phyloP scores from a whole-genome alignment of 1,140 invertebrate species.

The Drosophila azteca region DNA sequence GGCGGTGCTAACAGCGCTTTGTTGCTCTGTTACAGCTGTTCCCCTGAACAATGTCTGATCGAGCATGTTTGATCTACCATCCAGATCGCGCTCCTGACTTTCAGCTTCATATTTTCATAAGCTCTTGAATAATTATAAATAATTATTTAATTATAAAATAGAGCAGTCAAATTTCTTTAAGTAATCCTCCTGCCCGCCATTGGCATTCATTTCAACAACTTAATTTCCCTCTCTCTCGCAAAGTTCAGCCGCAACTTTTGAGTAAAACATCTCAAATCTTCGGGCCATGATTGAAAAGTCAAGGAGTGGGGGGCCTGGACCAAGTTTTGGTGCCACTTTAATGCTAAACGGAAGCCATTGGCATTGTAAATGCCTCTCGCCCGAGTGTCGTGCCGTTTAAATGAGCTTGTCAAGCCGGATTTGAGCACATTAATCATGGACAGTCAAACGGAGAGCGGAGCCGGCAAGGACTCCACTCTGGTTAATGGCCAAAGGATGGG shows the following conservation, averaged over 20 bases:
- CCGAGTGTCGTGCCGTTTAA: conserved; percentile 70
- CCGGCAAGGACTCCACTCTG: conserved; percentile 1
- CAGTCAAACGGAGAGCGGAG: neutral
- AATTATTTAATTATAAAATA: no score
- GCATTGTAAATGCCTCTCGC: conserved; percentile 60
- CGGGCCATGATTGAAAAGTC: conserved; percentile 49
- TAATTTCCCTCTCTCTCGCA: conserved; percentile 2
- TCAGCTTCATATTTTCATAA: no score
- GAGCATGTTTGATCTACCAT: no score
- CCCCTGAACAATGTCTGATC: no score
- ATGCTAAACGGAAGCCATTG: conserved; percentile 60
- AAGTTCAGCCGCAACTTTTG: neutral
- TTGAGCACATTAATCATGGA: conserved; percentile 76
- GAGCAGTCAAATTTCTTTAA: no score
- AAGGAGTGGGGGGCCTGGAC: conserved; percentile 3
- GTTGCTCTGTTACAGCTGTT: no score
- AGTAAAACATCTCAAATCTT: conserved; percentile 32
- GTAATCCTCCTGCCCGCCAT: no score
- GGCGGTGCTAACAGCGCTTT: no score
- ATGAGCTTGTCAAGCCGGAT: conserved; percentile 79
- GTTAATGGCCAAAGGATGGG: conserved; percentile 62
- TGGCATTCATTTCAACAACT: neutral
- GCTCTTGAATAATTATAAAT: no score
- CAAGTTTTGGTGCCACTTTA: conserved; percentile 7
- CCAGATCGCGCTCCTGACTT: no score